Conservation (phyloP, 2,113 vertebrate species). For the Zeus faber region DNA sequence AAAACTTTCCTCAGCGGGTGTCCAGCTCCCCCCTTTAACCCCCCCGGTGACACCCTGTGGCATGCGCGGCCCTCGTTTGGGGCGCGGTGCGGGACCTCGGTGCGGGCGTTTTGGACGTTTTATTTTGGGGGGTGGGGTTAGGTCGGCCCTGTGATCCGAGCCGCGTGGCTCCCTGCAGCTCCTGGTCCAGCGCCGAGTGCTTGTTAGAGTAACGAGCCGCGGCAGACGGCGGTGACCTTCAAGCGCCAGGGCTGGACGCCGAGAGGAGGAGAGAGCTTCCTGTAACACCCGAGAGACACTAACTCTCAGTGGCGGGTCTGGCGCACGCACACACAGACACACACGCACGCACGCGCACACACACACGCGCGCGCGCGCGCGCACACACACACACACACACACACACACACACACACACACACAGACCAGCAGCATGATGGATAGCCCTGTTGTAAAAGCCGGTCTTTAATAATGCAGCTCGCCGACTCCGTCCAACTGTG, state of each 20-base stretch:
- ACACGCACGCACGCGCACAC: slow-evolving; percentile 1
- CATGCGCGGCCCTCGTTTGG: no score
- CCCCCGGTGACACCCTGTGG: no score
- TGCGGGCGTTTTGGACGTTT: no score
- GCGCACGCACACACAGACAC: neutral
- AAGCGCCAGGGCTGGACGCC: neutral
- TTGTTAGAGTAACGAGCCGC: neutral
- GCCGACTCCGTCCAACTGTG: no score
- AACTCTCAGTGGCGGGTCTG: neutral
- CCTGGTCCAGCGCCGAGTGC: neutral
- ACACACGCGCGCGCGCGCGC: neutral
- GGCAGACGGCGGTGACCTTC: neutral
- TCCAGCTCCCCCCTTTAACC: no score
- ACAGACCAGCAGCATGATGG: no score
- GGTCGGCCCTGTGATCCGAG: neutral
- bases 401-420: neutral
- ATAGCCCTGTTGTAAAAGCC: no score
- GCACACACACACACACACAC: neutral
- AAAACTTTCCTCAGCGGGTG: no score
- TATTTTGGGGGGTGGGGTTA: neutral
- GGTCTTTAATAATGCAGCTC: no score
- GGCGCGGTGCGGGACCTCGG: no score
- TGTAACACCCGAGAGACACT: neutral
- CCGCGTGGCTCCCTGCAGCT: neutral
- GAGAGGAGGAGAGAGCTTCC: neutral